Base-by-base conservation (phyloP, 2,888 invertebrate species). In the Eretmocerus hayati region DNA sequence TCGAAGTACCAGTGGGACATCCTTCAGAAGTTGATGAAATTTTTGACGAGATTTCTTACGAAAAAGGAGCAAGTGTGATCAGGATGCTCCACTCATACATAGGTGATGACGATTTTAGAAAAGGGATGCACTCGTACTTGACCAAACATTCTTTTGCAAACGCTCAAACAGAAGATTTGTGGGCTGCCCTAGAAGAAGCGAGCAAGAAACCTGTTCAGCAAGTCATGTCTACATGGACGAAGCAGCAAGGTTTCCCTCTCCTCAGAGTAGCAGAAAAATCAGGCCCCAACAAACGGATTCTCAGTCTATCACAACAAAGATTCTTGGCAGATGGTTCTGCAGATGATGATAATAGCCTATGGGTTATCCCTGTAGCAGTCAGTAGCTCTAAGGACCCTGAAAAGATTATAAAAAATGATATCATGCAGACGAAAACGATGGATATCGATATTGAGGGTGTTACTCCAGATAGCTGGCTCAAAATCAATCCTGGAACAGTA, bases 141-240 rank as follows among this genome's bases (percentile, higher is more conserved):
- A 87, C 84, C 2, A 81, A 84, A 53, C 90, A 91, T 75, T 76
- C 62, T 73, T 94, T 92, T 71, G 83, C 81, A 62, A 96, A 96
- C 69, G 90, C 95, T 2, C 83, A 84, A 62, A 95, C 96, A 1
- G 90, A 90, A 71, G 93, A 96, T 71, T 76, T 96, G 60, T 97
- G 96, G 96, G 79, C 81, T 2, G 87, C 92, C 0, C 75, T 96
- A 55, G 88, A 87, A 62, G 87, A 90, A 66, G 88, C 89, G 3
- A 91, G 91, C 57, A 84, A 85, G 22, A 91, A 94, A 69, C 90
- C 93, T 4, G 87, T 99, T 2, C 84, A 83, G 2, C 82, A 81
- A 39, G 86, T 97, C 9, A 97, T 99, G 96, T 86, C 87, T 8
- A 89, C 90, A 21, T 97, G 97, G 97, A 96, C 94, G 1, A 88